These are phyloP conservation scores for Eleginops maclovinus DNA, from an alignment of 2,113 vertebrate genomes.

Conservation along the genomic window DNA sequence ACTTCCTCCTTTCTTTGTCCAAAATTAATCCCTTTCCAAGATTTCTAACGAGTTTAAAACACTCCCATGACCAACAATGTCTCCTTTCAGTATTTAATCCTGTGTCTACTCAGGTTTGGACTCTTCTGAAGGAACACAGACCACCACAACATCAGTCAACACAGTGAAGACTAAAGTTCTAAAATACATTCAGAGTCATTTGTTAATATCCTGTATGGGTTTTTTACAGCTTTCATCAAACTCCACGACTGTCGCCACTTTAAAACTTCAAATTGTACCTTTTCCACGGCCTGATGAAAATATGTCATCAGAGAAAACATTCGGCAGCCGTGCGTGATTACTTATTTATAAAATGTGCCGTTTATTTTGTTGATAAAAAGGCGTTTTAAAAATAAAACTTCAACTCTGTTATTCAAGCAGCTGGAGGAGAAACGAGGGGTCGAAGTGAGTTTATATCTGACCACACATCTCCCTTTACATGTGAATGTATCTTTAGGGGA, in stretches of 20 bases:
- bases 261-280: not conserved
- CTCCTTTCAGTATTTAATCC: not conserved
- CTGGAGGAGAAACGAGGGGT: too few relatives aligned
- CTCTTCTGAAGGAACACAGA: not conserved
- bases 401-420: conserved; percentile 28
- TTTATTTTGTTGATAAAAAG: conserved; percentile 49
- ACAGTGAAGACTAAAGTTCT: not conserved
- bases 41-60: not conserved
- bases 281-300: conserved; percentile 9
- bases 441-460: conserved; percentile 38
- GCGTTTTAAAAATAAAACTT: conserved; percentile 37
- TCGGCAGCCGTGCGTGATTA: conserved; percentile 19
- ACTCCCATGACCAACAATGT: not conserved
- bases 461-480: conserved; percentile 45
- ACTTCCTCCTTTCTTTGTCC: not conserved
- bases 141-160: not conserved
- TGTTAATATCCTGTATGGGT: not conserved
- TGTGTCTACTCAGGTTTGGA: not conserved
- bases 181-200: not conserved
- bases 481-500: conserved; percentile 37
- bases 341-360: conserved; percentile 30
- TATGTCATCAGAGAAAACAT: not conserved
- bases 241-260: not conserved
- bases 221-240: conserved; percentile 16
- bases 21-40: not conserved